Conservation (phyloP, 2,888 invertebrate species). For the Cryptus viduatorius region DNA sequence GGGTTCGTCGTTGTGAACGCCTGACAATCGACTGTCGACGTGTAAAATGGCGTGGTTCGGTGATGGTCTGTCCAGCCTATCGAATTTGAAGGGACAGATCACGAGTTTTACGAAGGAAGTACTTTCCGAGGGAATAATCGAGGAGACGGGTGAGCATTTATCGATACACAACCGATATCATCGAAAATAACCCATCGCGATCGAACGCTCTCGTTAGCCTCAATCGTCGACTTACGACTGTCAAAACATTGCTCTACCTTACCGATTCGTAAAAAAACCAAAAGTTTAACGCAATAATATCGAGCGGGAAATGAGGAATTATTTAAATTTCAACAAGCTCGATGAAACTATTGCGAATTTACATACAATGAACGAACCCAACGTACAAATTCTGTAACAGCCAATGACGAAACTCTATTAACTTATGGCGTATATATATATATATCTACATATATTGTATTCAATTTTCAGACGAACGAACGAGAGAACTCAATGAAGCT, state of each 20-base stretch:
- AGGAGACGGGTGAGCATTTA: conserved; percentile 86
- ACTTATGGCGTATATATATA: background rate
- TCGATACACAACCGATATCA: background rate
- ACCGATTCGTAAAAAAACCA: conserved; percentile 70
- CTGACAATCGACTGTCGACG: conserved; percentile 75
- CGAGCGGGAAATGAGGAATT: conserved; percentile 63
- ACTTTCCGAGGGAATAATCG: conserved; percentile 90
- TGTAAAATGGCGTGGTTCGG: conserved; percentile 85
- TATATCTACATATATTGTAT: background rate
- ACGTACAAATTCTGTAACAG: too few relatives aligned
- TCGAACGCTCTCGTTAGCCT: background rate
- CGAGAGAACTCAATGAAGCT: conserved; percentile 79
- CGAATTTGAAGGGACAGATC: conserved; percentile 94
- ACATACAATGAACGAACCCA: background rate
- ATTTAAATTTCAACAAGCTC: background rate
- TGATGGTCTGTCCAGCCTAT: conserved; percentile 82
- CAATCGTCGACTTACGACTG: conserved; percentile 72
- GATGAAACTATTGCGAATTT: background rate
- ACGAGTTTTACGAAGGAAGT: conserved; percentile 95
- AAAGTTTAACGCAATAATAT: conserved; percentile 41
- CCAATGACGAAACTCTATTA: background rate
- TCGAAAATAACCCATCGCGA: background rate
- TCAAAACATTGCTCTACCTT: conserved; percentile 82
- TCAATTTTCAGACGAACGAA: conserved; percentile 77
- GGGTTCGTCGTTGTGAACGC: conserved; percentile 34